Conservation (phyloP, 2,797 vertebrate genomes). For the Enteromius treurensis region DNA sequence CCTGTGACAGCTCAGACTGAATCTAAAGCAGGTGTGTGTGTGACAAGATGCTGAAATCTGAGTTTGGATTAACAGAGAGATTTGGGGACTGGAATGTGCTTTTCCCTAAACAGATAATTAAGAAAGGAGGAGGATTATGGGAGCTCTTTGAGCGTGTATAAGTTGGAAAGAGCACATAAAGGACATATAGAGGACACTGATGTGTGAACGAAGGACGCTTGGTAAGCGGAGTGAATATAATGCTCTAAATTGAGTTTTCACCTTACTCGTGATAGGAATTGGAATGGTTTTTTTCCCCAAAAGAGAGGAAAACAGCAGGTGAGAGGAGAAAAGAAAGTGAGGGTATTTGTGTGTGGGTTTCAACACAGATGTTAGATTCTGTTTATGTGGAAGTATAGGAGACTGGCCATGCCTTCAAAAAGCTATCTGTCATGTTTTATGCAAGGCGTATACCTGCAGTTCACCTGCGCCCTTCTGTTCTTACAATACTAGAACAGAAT, state of each 20-base stretch:
- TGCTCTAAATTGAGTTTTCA: constrained; percentile 66
- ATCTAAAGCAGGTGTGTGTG: constrained; percentile 70
- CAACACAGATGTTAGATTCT: background rate
- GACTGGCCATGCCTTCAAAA: background rate
- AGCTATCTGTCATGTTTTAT: background rate
- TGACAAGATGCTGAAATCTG: constrained; percentile 59
- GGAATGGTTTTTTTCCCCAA: constrained; percentile 58
- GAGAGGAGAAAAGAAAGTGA: constrained; percentile 53
- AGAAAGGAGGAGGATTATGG: constrained; percentile 22
- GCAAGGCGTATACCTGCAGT: background rate
- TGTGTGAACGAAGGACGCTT: background rate
- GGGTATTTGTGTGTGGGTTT: background rate
- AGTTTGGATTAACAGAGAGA: constrained; percentile 48
- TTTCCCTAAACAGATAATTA: constrained; percentile 60
- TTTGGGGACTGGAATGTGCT: constrained; percentile 28
- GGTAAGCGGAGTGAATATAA: constrained; percentile 42
- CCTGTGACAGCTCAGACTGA: constrained; percentile 68
- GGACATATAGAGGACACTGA: constrained; percentile 29
- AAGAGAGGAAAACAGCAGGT: constrained; percentile 37
- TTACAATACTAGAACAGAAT: background rate
- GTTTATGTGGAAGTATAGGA: background rate
- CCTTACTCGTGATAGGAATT: constrained; percentile 63
- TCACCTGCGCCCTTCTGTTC: background rate
- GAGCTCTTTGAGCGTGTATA: constrained; percentile 9
- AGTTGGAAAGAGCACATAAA: constrained; percentile 50